A percentile compares a stretch with the other conserved stretches of the same genome.
These are phyloP conservation scores for Hirudo medicinalis DNA, from an alignment of 1,140 invertebrate genomes.

Conservation along the genomic window DNA sequence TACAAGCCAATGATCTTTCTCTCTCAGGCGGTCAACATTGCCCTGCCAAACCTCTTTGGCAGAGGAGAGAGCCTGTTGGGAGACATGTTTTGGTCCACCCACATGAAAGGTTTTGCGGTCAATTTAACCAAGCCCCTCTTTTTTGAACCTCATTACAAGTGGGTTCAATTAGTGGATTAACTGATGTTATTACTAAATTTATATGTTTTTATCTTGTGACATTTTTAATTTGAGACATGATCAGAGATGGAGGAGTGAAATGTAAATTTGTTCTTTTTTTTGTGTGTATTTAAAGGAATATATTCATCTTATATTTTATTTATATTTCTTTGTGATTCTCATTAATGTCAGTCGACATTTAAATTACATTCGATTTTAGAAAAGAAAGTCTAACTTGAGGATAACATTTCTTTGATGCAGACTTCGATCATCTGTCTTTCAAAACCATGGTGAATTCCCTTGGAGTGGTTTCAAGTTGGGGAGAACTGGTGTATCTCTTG, in stretches of 20 bases:
- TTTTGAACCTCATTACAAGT: conserved; percentile 37
- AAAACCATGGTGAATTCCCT: conserved; percentile 57
- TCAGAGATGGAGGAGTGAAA: neutral
- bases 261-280: neutral
- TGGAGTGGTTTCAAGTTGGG: conserved; percentile 60
- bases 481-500: conserved; percentile 39
- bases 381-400: too few species aligned
- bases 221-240: neutral
- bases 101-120: conserved; percentile 57
- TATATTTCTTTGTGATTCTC: neutral
- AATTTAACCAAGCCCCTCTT: conserved; percentile 60
- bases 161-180: neutral
- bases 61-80: conserved; percentile 60
- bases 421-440: conserved; percentile 54
- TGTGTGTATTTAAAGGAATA: neutral
- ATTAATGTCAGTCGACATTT: neutral
- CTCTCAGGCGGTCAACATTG: conserved; percentile 48
- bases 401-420: conserved; percentile 39
- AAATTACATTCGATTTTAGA: neutral
- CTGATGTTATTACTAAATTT: neutral
- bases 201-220: neutral
- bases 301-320: neutral
- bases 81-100: conserved; percentile 59
- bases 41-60: conserved; percentile 65
- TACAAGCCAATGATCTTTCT: too few species aligned